These are phyloP conservation scores for Sarcophaga caerulescens DNA, from an alignment of 2,888 invertebrate genomes.

Conservation along the genomic window DNA sequence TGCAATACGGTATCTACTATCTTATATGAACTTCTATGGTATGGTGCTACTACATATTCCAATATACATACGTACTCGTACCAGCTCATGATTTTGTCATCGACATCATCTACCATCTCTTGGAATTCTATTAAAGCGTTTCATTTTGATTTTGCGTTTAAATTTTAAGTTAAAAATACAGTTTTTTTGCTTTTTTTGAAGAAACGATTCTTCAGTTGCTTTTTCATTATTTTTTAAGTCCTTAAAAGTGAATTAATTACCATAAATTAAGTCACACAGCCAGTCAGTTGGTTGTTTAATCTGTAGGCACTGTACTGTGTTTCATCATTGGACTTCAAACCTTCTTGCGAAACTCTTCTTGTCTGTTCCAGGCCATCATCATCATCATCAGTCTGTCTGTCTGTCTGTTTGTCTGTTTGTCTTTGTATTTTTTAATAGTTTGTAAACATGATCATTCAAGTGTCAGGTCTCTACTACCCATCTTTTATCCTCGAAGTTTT, in stretches of 20 bases:
- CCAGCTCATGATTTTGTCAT: constrained; percentile 25
- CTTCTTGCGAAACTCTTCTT: constrained; percentile 1
- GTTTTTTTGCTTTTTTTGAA: constrained; percentile 1
- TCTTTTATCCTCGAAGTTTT: constrained; percentile 49
- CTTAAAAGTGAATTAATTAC: constrained; percentile 67
- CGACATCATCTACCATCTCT: constrained; percentile 58
- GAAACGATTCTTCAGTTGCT: background rate
- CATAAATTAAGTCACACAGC: constrained; percentile 65
- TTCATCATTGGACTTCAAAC: background rate
- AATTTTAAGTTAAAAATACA: constrained; percentile 20
- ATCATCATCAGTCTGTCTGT: background rate
- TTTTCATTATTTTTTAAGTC: constrained; percentile 41
- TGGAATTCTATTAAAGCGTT: constrained; percentile 61
- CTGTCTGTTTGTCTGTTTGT: background rate
- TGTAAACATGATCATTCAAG: constrained; percentile 68
- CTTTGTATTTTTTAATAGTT: constrained; percentile 59
- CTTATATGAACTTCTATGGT: background rate
- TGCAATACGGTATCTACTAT: background rate
- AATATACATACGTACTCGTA: background rate
- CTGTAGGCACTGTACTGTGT: constrained; percentile 24
- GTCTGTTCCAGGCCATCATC: background rate
- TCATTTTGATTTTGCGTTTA: constrained; percentile 59
- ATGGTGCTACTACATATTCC: background rate
- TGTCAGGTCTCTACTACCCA: constrained; percentile 50
- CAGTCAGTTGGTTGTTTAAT: constrained; percentile 52